phyloP scores from a whole-genome alignment of 2,888 invertebrate genomes.

The Drosophila formosana region DNA sequence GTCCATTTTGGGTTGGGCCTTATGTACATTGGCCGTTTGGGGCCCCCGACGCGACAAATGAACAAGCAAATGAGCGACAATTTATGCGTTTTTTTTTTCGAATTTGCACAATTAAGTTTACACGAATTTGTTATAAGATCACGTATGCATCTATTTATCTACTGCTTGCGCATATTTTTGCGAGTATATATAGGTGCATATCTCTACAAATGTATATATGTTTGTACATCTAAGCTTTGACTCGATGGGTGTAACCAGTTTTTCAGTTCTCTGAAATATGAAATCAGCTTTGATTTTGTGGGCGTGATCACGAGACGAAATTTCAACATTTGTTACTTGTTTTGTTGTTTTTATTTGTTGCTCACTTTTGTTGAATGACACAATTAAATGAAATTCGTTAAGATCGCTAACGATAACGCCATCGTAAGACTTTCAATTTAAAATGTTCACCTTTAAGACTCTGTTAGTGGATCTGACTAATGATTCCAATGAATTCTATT shows the following conservation, averaged over 20 bases:
- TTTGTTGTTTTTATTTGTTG: conserved; percentile 32
- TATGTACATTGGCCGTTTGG: conserved; percentile 63
- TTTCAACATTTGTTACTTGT: conserved; percentile 8
- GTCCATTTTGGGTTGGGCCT: conserved; percentile 71
- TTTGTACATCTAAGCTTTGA: conserved; percentile 18
- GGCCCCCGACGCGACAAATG: conserved; percentile 54
- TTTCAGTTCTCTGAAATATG: conserved; percentile 53
- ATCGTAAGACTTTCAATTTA: conserved; percentile 6
- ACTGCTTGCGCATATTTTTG: not conserved
- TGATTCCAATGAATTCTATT: conserved; percentile 27
- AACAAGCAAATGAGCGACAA: conserved; percentile 71
- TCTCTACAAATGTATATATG: conserved; percentile 6
- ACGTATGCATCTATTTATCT: conserved; percentile 40
- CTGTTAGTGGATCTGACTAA: conserved; percentile 24
- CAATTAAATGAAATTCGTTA: conserved; percentile 63
- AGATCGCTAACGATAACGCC: conserved; percentile 30
- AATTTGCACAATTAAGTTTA: conserved; percentile 55
- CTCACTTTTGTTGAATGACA: conserved; percentile 66
- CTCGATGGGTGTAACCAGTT: conserved; percentile 69
- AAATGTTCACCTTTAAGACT: conserved; percentile 10
- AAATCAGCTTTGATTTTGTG: conserved; percentile 70
- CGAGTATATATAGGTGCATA: conserved; percentile 10
- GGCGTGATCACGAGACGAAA: conserved; percentile 67
- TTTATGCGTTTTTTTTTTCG: conserved; percentile 43
- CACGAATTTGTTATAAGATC: conserved; percentile 60